These are phyloP conservation scores for Willisornis vidua DNA, from an alignment of 2,113 vertebrate species.

Conservation along the genomic window DNA sequence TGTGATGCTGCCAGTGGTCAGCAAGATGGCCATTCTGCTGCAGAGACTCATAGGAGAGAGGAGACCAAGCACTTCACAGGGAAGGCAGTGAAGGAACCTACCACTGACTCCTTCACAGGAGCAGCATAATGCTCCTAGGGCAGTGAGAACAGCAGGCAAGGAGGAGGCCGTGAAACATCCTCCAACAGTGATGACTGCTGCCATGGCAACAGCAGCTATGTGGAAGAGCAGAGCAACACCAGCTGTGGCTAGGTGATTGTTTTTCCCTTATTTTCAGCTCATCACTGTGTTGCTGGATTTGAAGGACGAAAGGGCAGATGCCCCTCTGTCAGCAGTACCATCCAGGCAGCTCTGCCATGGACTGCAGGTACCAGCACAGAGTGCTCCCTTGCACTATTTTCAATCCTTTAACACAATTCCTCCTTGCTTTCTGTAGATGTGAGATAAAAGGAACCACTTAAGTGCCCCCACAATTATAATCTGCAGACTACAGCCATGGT, in stretches of 20 bases:
- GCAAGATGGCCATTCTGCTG: background rate
- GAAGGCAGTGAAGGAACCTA: background rate
- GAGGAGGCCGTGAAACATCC: background rate
- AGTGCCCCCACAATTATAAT: background rate
- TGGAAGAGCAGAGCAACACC: constrained; percentile 17
- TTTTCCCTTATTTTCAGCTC: background rate
- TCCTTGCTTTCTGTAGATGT: background rate
- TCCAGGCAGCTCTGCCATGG: background rate
- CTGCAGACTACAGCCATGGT: background rate
- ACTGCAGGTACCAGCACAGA: background rate
- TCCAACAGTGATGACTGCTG: background rate
- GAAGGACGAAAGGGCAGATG: background rate
- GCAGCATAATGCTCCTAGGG: background rate
- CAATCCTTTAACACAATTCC: background rate
- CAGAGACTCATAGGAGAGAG: background rate
- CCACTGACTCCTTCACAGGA: background rate
- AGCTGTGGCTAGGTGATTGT: constrained; percentile 25
- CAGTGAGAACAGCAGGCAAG: background rate
- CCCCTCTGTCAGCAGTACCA: background rate
- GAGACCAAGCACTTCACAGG: background rate
- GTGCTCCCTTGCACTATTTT: background rate
- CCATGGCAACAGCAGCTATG: constrained; percentile 46
- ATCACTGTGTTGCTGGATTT: background rate
- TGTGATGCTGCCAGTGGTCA: background rate
- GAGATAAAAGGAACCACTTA: background rate